These are phyloP conservation scores for Drosophila pseudotalamancana DNA, from an alignment of 2,888 invertebrate species.

Conservation along the genomic window DNA sequence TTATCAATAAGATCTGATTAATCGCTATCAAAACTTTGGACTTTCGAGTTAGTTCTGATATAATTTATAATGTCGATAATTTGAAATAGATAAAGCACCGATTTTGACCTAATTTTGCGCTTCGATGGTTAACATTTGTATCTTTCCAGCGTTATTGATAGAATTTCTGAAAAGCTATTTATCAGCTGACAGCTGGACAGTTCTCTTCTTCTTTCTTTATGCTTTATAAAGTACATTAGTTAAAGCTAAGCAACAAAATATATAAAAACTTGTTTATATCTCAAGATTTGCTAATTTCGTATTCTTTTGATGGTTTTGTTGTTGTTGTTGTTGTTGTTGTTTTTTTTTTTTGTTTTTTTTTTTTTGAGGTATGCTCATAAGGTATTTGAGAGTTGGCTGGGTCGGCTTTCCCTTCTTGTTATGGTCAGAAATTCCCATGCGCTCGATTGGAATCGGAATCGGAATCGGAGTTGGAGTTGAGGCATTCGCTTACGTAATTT, in stretches of 20 bases:
- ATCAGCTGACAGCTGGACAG: background rate
- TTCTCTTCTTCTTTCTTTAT: no score
- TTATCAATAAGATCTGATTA: no score
- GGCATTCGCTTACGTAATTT: constrained; percentile 44
- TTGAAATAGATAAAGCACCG: background rate
- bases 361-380: background rate
- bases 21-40: no score
- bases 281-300: constrained; percentile 1
- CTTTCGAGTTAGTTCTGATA: no score
- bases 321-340: background rate
- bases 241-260: no score
- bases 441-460: constrained; percentile 19
- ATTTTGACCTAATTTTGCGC: background rate
- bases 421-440: constrained; percentile 27
- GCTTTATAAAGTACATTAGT: no score
- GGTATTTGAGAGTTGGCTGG: background rate
- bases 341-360: background rate
- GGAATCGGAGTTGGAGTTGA: constrained; percentile 10
- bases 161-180: constrained; percentile 13
- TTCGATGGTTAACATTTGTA: no score
- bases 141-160: constrained; percentile 4
- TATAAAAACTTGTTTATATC: background rate
- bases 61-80: no score
- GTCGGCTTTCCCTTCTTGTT: constrained; percentile 23
- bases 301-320: background rate